Evolutionary conservation across 92 coral and sea anemone species (phyloP).

Genomic region (Paramuricea clavata): DNA sequence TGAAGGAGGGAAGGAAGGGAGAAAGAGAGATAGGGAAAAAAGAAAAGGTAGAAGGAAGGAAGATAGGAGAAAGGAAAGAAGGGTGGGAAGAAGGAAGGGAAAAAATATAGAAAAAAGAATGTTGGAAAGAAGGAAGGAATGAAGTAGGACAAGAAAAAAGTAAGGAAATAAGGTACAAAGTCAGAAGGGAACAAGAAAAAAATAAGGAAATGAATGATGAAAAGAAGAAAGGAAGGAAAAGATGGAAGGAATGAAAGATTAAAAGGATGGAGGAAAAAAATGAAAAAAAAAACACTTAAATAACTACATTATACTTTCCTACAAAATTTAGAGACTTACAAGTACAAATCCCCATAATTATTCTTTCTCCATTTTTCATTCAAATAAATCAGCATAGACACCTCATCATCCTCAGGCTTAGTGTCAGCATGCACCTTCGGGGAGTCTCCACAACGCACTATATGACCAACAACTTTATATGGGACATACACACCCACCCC

Average conservation of each 20-base stretch:
- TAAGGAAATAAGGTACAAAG: not conserved
- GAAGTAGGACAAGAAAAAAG: not conserved
- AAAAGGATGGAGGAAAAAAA: not conserved
- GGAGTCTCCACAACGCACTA: slow-evolving; percentile 89
- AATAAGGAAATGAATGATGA: not conserved
- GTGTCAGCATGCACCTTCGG: slow-evolving; percentile 83
- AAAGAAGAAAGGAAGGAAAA: not conserved
- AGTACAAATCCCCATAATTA: slow-evolving; percentile 93
- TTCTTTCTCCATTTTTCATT: slow-evolving; percentile 84
- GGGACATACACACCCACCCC: slow-evolving; percentile 67
- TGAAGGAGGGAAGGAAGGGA: not conserved
- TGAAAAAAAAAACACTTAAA: not conserved
- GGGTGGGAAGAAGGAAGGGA: not conserved
- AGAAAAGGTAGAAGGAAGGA: not conserved
- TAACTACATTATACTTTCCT: too few relatives aligned
- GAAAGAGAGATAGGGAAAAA: not conserved
- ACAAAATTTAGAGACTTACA: slow-evolving; percentile 78
- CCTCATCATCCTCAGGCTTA: slow-evolving; percentile 76
- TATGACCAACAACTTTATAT: slow-evolving; percentile 80
- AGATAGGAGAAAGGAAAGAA: not conserved
- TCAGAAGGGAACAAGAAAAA: not conserved
- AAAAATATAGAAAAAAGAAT: too few relatives aligned
- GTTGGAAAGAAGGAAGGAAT: not conserved
- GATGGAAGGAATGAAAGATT: too few relatives aligned
- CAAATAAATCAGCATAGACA: slow-evolving; percentile 80